phyloP scores from a whole-genome alignment of 2,113 vertebrate species.

The Caranx ignobilis region DNA sequence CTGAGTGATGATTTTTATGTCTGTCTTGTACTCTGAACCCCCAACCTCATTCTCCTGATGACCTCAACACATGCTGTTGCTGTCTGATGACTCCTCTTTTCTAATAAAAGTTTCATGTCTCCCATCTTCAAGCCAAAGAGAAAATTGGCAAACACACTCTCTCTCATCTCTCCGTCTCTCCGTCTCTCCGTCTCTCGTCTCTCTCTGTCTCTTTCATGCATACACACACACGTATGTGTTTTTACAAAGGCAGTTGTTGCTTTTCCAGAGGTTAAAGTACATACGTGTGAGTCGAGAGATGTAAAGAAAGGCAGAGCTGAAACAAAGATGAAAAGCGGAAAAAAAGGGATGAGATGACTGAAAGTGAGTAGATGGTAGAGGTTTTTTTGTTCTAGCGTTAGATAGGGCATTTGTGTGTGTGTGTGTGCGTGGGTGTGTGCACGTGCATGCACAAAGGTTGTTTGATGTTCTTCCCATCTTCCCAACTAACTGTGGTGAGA shows the following conservation, averaged over 20 bases:
- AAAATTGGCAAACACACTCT: not conserved
- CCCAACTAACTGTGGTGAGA: slow-evolving; percentile 44
- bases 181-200: not conserved
- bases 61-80: slow-evolving; percentile 34
- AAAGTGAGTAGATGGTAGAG: slow-evolving; percentile 4
- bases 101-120: slow-evolving; percentile 64
- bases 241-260: slow-evolving; percentile 38
- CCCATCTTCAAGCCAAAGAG: slow-evolving; percentile 46
- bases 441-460: not conserved
- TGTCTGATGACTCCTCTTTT: slow-evolving; percentile 37
- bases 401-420: not conserved
- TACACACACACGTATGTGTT: slow-evolving; percentile 13
- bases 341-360: slow-evolving; percentile 27
- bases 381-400: not conserved
- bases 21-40: slow-evolving; percentile 27
- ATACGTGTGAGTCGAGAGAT: slow-evolving; percentile 38
- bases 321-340: slow-evolving; percentile 41
- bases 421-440: slow-evolving; percentile 10
- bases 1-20: slow-evolving; percentile 30
- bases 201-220: not conserved
- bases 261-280: slow-evolving; percentile 25
- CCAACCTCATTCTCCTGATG: slow-evolving; percentile 31
- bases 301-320: slow-evolving; percentile 37
- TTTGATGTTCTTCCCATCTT: slow-evolving; percentile 63
- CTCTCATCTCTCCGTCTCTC: not conserved